Evolutionary conservation across 2,888 invertebrate genomes (phyloP).

Genomic region (Steinernema hermaphroditum): DNA sequence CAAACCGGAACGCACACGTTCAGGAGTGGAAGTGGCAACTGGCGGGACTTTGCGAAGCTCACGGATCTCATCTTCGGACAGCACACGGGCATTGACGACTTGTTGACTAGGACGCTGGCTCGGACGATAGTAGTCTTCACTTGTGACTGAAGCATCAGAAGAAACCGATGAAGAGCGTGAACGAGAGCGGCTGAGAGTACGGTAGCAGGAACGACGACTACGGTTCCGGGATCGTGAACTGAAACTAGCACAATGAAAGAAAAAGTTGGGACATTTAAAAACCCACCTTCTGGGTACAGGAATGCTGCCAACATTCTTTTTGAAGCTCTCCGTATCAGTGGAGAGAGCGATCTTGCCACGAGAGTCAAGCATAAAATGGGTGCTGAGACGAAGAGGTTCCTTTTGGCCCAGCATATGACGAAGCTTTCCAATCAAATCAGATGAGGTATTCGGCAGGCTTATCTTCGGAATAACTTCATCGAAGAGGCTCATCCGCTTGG

Average conservation of each 20-base stretch:
- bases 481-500: neutral
- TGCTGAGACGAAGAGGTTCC: neutral
- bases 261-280: neutral
- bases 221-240: too few relatives aligned
- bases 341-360: neutral
- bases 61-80: neutral
- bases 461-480: neutral
- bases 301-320: neutral
- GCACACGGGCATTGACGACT: constrained; percentile 4
- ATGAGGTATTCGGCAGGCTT: neutral
- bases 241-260: too few relatives aligned
- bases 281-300: neutral
- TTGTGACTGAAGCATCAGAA: neutral
- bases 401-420: neutral
- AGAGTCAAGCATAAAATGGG: neutral
- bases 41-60: too few relatives aligned
- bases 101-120: neutral
- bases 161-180: neutral
- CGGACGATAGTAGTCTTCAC: neutral
- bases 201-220: neutral
- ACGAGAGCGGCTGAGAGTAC: neutral
- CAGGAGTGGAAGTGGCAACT: too few relatives aligned
- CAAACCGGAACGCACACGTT: too few relatives aligned
- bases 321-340: constrained; percentile 22
- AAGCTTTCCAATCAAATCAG: neutral